Evolutionary conservation across 2,113 vertebrate genomes (phyloP), one percentile per base, ranked within the genome.

Genomic region (Onychostoma macrolepis): DNA sequence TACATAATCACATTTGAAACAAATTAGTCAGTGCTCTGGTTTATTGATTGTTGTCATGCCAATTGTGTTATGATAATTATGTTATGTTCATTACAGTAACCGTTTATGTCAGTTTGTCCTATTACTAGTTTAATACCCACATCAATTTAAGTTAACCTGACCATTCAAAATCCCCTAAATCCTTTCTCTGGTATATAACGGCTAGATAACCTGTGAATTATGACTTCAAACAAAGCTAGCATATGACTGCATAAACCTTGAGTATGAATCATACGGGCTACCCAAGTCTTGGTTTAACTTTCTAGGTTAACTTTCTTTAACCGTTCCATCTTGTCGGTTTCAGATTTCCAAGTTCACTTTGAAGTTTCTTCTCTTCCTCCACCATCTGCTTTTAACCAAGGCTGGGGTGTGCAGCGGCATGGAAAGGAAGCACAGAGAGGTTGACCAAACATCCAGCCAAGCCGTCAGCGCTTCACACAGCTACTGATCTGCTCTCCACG

Each of bases 401-500:
- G 33, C 33, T 50, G 80, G 19, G 36, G 77, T 83, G 43, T 71
- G 30, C 21, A 19, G 28, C 58, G 30, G 30, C 24, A 53, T 24
- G n/a, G 24, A 77, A 53, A 50, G 41, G n/a, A 56, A 26, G 56
- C 41, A 83, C 36, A 83, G 69, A 77, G 83, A 89, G 43, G 71
- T 86, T 85, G 76, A 88, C 36, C 12, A 58, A 88, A 78, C 41
- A 75, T 85, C 83, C 86, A 56, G 87, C 88, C 88, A 92, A 87
- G 74, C 86, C 33, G 65, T 86, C 83, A 67, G 87, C 15, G 86
- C 71, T 84, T 89, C 88, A 92, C 90, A 91, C 91, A 91, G 88
- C 90, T 63, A 83, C 88, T 90, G 89, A 91, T 76, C 91, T 88
- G 86, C 92, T 93, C 91, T 92, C 85, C 79, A 1, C 8, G 9